These are phyloP conservation scores for Micrastur ruficollis DNA, from an alignment of 2,797 vertebrate species.

Conservation along the genomic window DNA sequence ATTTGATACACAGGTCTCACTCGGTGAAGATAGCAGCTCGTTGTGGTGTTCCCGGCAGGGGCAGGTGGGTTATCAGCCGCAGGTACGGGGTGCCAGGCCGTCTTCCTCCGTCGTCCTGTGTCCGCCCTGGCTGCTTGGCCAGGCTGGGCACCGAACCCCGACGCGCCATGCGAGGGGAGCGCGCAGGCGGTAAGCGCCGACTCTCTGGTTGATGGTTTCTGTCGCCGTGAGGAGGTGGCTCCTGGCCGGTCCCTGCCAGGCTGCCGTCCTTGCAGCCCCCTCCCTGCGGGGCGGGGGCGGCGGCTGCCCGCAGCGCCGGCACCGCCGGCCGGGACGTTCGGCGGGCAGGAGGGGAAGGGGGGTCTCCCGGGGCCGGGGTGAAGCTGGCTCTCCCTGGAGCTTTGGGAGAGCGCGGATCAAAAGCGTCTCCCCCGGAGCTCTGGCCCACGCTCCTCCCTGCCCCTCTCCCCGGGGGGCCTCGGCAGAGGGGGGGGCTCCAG, in stretches of 20 bases:
- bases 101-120: neutral
- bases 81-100: neutral
- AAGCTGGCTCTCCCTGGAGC: neutral
- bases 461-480: too few relatives aligned
- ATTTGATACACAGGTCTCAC: neutral
- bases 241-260: too few relatives aligned
- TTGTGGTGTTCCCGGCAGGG: neutral
- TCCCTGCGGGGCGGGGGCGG: neutral
- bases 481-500: too few relatives aligned
- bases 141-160: accelerated
- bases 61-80: neutral
- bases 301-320: neutral
- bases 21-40: neutral
- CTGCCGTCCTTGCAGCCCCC: too few relatives aligned
- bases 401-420: neutral
- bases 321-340: too few relatives aligned
- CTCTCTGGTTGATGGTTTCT: neutral
- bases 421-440: neutral
- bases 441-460: neutral
- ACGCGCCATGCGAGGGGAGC: neutral
- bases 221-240: neutral
- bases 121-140: neutral
- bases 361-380: neutral
- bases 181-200: neutral
- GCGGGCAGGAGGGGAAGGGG: neutral